phyloP scores from a whole-genome alignment of 2,797 vertebrate genomes.

The Siniperca obscura region DNA sequence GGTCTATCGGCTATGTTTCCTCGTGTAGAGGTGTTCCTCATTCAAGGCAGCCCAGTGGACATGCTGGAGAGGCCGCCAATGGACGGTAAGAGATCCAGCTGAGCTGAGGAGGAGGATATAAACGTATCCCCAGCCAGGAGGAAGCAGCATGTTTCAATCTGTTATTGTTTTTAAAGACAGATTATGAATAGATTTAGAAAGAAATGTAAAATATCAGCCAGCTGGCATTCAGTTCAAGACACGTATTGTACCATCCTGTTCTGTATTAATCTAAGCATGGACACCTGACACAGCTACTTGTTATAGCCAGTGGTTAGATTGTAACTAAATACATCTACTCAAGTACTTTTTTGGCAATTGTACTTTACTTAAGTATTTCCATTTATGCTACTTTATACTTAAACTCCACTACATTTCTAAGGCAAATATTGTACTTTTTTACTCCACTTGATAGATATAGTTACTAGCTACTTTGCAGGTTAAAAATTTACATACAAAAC shows the following conservation, averaged over 20 bases:
- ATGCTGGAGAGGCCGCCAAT: conserved; percentile 87
- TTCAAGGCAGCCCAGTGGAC: conserved; percentile 88
- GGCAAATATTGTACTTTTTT: background rate
- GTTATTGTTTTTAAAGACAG: background rate
- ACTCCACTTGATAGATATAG: background rate
- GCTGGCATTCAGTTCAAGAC: background rate
- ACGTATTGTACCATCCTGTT: background rate
- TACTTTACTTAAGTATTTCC: background rate
- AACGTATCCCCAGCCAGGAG: background rate
- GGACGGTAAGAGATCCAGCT: conserved; percentile 82
- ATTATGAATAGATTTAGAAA: background rate
- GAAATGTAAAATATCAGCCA: no score
- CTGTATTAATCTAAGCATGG: background rate
- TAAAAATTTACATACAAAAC: background rate
- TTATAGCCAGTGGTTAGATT: background rate
- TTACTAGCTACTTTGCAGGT: background rate
- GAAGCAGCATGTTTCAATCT: background rate
- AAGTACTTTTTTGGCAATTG: background rate
- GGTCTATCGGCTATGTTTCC: conserved; percentile 87
- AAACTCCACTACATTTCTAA: background rate
- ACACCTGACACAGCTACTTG: no score
- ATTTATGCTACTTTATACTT: background rate
- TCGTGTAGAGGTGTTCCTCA: conserved; percentile 89
- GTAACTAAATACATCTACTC: background rate
- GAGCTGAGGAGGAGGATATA: background rate